phyloP scores from a whole-genome alignment of 2,888 invertebrate species.

The Blera fallax region DNA sequence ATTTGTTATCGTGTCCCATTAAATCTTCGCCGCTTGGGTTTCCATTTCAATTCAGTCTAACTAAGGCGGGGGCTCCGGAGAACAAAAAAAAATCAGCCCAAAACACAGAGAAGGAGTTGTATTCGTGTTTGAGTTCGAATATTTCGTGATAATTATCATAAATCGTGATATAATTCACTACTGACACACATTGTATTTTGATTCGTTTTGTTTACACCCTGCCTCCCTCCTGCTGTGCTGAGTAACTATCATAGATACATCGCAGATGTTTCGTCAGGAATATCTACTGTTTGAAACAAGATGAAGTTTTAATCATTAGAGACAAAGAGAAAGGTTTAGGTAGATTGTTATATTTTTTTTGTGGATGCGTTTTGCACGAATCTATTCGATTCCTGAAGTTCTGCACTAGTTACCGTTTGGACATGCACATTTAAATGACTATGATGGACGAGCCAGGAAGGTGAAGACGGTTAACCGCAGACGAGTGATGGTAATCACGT shows the following conservation, averaged over 20 bases:
- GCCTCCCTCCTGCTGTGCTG: not conserved
- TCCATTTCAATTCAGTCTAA: slow-evolving; percentile 28
- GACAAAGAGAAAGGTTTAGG: slow-evolving; percentile 15
- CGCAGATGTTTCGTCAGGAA: not conserved
- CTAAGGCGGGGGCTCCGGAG: not conserved
- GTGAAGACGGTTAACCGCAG: not conserved
- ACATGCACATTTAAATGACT: slow-evolving; percentile 24
- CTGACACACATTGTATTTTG: slow-evolving; percentile 53
- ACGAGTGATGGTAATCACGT: slow-evolving; percentile 8
- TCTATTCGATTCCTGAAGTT: not conserved
- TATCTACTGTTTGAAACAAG: not conserved
- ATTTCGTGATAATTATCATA: slow-evolving; percentile 66
- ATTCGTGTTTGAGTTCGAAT: slow-evolving; percentile 39
- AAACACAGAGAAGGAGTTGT: not conserved
- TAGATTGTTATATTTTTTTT: not conserved
- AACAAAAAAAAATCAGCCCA: not conserved
- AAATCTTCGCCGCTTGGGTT: slow-evolving; percentile 45
- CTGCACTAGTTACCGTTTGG: slow-evolving; percentile 31
- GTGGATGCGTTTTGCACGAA: slow-evolving; percentile 53
- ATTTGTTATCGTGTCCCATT: slow-evolving; percentile 58
- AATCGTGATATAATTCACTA: slow-evolving; percentile 60
- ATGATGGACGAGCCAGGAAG: not conserved
- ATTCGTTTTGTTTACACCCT: slow-evolving; percentile 4
- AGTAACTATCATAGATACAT: not conserved
- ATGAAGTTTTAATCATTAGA: not conserved